These are phyloP conservation scores for Coracias cyanogaster DNA, from an alignment of 2,797 vertebrate species.

Conservation along the genomic window DNA sequence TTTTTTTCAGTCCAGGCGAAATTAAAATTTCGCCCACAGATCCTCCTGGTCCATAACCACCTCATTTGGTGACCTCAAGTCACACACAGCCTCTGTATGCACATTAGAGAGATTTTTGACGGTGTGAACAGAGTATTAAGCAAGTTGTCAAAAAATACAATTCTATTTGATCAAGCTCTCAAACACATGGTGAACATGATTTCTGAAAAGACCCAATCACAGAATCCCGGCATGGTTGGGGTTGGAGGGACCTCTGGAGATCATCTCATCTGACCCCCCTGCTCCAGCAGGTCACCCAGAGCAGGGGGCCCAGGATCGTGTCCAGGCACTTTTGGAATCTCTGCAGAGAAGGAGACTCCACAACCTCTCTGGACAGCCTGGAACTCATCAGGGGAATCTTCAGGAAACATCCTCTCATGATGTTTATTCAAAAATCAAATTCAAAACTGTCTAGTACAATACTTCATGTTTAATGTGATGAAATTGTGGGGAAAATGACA, in stretches of 20 bases:
- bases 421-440: background rate
- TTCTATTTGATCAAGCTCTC: background rate
- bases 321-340: background rate
- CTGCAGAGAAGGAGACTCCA: background rate
- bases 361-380: background rate
- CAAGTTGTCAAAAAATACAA: background rate
- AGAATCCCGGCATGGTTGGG: background rate
- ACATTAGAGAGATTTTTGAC: background rate
- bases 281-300: too few species aligned
- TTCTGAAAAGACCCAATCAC: background rate
- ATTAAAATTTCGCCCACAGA: background rate
- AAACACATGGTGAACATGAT: rapidly evolving
- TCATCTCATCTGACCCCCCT: background rate
- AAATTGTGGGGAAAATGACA: rapidly evolving
- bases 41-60: background rate
- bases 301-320: too few species aligned
- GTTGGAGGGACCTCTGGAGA: background rate
- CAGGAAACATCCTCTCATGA: background rate
- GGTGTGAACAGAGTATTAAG: background rate
- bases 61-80: background rate
- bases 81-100: background rate
- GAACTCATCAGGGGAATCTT: background rate
- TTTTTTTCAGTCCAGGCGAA: background rate
- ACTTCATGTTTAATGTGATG: background rate
- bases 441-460: background rate